Evolutionary conservation across 1,140 invertebrate species (phyloP).

Genomic region (Heliconius congener): DNA sequence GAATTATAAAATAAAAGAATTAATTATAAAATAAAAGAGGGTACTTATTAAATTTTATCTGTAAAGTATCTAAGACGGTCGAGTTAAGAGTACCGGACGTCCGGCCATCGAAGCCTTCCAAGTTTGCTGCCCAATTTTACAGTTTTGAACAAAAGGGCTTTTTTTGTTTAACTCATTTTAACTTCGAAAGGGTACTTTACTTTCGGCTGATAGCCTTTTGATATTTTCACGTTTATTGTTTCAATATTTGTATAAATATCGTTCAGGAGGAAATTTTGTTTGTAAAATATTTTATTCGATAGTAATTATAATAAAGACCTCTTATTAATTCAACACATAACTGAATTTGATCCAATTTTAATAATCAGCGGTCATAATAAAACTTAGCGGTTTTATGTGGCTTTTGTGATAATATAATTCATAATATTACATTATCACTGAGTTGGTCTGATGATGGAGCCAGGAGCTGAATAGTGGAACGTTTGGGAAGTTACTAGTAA

Average conservation of each 20-base stretch:
- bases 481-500: no score
- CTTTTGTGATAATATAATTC: no score
- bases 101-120: conserved; percentile 41
- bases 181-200: conserved; percentile 19
- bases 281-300: not conserved
- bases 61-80: conserved; percentile 4
- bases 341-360: no score
- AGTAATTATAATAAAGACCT: not conserved
- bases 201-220: conserved; percentile 19
- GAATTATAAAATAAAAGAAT: conserved; percentile 8
- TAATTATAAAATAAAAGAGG: conserved; percentile 7
- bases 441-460: no score
- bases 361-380: no score
- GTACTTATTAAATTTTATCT: conserved; percentile 11
- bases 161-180: conserved; percentile 21
- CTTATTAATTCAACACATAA: no score
- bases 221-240: not conserved
- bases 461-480: no score
- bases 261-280: not conserved
- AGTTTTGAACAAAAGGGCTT: conserved; percentile 32
- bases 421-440: no score
- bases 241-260: not conserved
- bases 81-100: conserved; percentile 44
- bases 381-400: no score
- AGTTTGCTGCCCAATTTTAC: conserved; percentile 54